Evolutionary conservation across 1,140 invertebrate species (phyloP).

Genomic region (Anoplolepis gracilipes): DNA sequence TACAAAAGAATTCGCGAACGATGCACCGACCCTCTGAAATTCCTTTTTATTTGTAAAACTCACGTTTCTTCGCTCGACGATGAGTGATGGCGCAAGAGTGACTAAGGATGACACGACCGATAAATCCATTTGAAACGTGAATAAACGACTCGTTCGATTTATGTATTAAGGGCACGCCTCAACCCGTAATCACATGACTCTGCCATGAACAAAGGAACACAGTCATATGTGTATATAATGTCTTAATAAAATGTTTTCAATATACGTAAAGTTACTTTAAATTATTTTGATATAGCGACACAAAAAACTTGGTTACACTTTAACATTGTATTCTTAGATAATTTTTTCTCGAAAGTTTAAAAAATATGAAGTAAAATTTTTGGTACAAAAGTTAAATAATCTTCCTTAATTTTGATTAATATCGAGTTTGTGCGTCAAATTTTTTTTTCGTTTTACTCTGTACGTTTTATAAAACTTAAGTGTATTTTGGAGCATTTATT

Average conservation of each 20-base stretch:
- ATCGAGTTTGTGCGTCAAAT: neutral
- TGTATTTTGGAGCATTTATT: conserved; percentile 18
- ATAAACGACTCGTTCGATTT: conserved; percentile 59
- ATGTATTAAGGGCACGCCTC: conserved; percentile 22
- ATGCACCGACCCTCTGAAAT: conserved; percentile 41
- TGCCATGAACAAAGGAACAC: neutral
- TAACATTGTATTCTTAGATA: neutral
- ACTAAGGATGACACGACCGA: conserved; percentile 60
- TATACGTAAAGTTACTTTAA: neutral
- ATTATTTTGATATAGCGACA: conserved; percentile 14
- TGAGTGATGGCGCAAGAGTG: conserved; percentile 49
- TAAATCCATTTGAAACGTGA: conserved; percentile 48
- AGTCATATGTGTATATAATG: neutral
- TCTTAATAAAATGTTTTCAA: neutral
- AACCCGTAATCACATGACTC: conserved; percentile 21
- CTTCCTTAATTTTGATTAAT: neutral
- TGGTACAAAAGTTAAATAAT: neutral
- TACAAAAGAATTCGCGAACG: conserved; percentile 55
- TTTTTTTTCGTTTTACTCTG: neutral
- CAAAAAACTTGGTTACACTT: neutral
- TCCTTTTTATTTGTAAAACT: conserved; percentile 49
- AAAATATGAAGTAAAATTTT: neutral
- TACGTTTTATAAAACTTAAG: conserved; percentile 28
- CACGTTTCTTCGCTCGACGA: conserved; percentile 23
- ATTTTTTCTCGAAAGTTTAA: neutral